Base-by-base conservation (phyloP, 2,888 invertebrate species). In the Nemoura dubitans region DNA sequence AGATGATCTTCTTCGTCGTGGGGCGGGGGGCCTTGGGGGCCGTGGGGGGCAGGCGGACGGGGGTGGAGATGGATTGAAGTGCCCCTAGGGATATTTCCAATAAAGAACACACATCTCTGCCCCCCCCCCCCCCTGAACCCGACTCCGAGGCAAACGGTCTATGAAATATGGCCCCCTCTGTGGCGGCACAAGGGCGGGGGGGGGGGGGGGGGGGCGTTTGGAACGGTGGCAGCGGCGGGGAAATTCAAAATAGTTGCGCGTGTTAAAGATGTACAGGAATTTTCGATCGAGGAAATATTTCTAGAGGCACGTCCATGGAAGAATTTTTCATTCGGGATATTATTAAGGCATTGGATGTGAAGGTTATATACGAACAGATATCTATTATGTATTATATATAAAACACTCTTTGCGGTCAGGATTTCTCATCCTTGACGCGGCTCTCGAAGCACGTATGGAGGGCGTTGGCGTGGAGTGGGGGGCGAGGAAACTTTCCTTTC, bases 1-100 rank as follows among this genome's bases (percentile, higher is more conserved):
- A 84, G 59, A 84, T 84, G 59, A 84, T 84, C 84, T 84, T 83
- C 43, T n/a, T 59, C 59, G 10, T 59, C 59, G 59, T 3, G 21
- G 59, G 59, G 59, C 59, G 10, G 59, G 14, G 59, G 10, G 36
- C 16, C 14, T 10, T 21, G 1, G 16, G 78, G 76, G 76, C 6
- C 76, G 25, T 27, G 80, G 26, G 27, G 28, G 30, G 81, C 10
- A 27, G 28, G 81, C 10, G 29, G 26, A 26, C 27, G 27, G 28
- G 76, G 84, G 28, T 1, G 76, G 29, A 84, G 84, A 84, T 59
- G 76, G 84, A 84, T 84, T 84, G 84, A 59, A 84, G 28, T 29
- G 84, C 59, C 84, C 76, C 84, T n/a, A n/a, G 84, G 84, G 84
- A 84, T 26, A 27, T 84, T 84, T 84, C 28, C 84, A 84, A 84